Evolutionary conservation across 2,113 vertebrate genomes (phyloP).

Genomic region (Columba livia): DNA sequence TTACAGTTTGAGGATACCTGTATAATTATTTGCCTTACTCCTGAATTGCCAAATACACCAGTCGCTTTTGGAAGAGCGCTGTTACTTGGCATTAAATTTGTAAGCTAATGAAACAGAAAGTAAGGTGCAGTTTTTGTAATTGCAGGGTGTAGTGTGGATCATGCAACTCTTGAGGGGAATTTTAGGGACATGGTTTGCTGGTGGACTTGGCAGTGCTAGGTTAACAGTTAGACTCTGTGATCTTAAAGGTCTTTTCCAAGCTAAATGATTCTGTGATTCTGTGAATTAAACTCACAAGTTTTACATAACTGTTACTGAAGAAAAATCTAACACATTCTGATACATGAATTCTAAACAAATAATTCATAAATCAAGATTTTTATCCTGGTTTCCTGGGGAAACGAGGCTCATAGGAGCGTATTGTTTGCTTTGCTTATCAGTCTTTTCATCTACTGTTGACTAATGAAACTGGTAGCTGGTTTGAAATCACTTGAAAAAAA

Average conservation of each 20-base stretch:
- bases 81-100: background rate
- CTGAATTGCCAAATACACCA: background rate
- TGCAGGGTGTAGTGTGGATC: background rate
- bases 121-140: background rate
- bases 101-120: background rate
- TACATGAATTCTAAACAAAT: background rate
- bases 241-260: too few relatives aligned
- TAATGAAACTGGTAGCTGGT: background rate
- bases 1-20: background rate
- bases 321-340: background rate
- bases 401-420: background rate
- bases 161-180: background rate
- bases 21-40: background rate
- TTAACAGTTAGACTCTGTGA: too few relatives aligned
- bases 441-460: background rate
- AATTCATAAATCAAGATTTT: background rate
- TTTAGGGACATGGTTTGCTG: too few relatives aligned
- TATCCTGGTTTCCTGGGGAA: background rate
- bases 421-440: background rate
- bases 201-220: too few relatives aligned
- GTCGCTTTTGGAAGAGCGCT: background rate
- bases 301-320: background rate
- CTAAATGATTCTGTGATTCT: too few relatives aligned
- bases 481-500: background rate
- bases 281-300: background rate